phyloP scores from a whole-genome alignment of 1,140 invertebrate genomes.

The Ruditapes philippinarum region DNA sequence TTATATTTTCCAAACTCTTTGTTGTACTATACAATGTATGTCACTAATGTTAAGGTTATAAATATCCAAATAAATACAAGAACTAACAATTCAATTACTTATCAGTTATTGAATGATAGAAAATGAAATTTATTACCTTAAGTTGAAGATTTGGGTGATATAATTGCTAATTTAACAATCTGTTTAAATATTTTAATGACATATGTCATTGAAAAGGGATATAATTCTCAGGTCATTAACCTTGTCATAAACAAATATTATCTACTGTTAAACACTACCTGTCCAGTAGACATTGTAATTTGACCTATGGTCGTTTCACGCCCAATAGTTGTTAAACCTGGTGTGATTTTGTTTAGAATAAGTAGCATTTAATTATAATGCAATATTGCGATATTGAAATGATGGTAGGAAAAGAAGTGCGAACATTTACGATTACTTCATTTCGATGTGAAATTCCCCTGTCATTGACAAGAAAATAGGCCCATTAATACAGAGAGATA shows the following conservation, averaged over 20 bases:
- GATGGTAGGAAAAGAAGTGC: neutral
- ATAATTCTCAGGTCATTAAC: neutral
- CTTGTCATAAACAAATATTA: neutral
- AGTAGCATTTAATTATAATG: neutral
- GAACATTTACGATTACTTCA: neutral
- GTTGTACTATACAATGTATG: too few relatives aligned
- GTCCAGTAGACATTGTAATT: neutral
- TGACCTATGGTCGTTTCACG: constrained; percentile 20
- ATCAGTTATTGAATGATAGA: neutral
- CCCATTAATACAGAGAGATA: constrained; percentile 42
- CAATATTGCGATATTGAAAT: neutral
- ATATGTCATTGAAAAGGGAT: neutral
- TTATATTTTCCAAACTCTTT: too few relatives aligned
- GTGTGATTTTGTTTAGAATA: neutral
- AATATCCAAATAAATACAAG: too few relatives aligned
- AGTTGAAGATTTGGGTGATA: neutral
- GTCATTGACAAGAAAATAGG: constrained; percentile 5
- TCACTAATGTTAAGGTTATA: too few relatives aligned
- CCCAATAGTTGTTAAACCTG: constrained; percentile 11
- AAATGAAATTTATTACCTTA: neutral
- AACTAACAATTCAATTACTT: too few relatives aligned
- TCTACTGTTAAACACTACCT: neutral
- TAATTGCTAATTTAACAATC: neutral
- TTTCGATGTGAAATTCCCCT: neutral
- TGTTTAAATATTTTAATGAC: constrained; percentile 2